Evolutionary conservation across 1,140 invertebrate species (phyloP).

Genomic region (Anadara kagoshimensis): DNA sequence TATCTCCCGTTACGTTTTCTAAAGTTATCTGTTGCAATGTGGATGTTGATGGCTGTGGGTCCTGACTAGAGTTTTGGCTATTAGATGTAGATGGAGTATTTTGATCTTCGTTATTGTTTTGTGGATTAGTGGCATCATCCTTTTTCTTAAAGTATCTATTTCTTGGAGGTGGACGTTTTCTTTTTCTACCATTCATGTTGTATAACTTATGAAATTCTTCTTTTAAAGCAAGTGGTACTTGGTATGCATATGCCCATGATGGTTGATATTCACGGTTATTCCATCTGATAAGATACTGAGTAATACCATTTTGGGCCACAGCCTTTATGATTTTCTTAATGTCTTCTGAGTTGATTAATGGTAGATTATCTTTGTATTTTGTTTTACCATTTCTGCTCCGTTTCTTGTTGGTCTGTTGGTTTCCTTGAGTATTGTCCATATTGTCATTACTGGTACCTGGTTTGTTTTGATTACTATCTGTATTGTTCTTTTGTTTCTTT

Average conservation of each 20-base stretch:
- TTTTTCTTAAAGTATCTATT: too few species aligned
- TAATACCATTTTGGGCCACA: not conserved
- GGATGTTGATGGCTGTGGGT: too few species aligned
- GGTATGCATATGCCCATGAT: not conserved
- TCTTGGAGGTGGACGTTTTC: not conserved
- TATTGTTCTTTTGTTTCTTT: not conserved
- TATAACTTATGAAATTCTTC: not conserved
- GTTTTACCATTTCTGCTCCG: not conserved
- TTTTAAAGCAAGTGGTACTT: not conserved
- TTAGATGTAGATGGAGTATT: too few species aligned
- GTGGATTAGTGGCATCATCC: too few species aligned
- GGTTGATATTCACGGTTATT: not conserved
- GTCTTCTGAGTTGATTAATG: not conserved
- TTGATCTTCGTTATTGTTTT: too few species aligned
- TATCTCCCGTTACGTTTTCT: too few species aligned
- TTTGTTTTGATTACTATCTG: not conserved
- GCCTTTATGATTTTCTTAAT: not conserved
- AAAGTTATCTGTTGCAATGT: too few species aligned
- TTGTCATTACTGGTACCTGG: too few species aligned
- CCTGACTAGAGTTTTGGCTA: too few species aligned
- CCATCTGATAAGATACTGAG: not conserved
- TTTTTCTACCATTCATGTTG: not conserved
- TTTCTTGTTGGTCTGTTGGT: too few species aligned
- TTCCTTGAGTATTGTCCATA: too few species aligned
- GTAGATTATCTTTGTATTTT: not conserved